Base-by-base conservation (phyloP, 2,888 invertebrate genomes). In the Geotrupes spiniger region DNA sequence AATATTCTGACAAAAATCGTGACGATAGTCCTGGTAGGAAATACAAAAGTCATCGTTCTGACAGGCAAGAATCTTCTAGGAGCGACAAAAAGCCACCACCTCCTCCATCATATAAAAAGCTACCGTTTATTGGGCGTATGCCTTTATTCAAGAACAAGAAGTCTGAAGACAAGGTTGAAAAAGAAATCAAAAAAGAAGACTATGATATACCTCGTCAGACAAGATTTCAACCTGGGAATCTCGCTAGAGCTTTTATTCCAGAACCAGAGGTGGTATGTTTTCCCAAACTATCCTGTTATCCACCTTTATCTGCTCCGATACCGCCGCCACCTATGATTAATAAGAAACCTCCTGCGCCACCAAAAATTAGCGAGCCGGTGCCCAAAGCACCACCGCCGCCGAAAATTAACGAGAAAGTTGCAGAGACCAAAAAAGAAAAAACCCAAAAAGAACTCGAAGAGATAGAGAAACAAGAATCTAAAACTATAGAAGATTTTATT, bases 71-170 rank as follows among this genome's bases (percentile, higher is more conserved):
- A 29, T 50, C 49, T 9, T 46, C 12, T 31, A 49, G 16, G 29
- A 50, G 26, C 9, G 52, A 63, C 38, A 64, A 66, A 52, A 71
- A 70, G 52, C 68, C 66, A 2, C 66, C 57, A 1, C 45, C 48
- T 66, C 77, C 73, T 69, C 77, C 63, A 63, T 75, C 44, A 25
- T 81, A 83, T 53, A 85, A 84, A 52, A 89, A 89, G 68, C 76
- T 90, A 65, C 90, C 90, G 0, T 90, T 91, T 60, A 91, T 91
- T 55, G 92, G 91, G 55, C 82, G 89, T 68, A 85, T 91, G 84
- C 91, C 91, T 0, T 79, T 91, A 8, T 88, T 87, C 63, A 87
- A 85, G 63, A 78, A 76, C 66, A 77, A 77, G 45, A 74, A 76
- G 57, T 64, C 64, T 36, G 61, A 71, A 52, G 65, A 64, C 57